A percentile compares a stretch with the other conserved stretches of the same genome.
Evolutionary conservation across 2,113 vertebrate species (phyloP).

Genomic region (Marmota flaviventris): DNA sequence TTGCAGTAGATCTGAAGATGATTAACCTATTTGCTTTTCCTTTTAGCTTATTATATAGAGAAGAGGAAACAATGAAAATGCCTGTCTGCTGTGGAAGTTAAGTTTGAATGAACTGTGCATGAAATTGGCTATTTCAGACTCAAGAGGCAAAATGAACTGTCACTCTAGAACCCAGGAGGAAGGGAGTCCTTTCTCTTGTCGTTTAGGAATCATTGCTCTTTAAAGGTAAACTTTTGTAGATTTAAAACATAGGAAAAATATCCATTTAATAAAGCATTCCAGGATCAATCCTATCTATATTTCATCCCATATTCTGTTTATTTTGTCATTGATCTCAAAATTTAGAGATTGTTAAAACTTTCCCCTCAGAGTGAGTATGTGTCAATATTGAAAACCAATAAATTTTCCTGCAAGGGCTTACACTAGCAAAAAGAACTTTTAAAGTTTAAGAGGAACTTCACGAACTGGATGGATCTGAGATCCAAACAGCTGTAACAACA

Average conservation of each 20-base stretch:
- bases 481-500: constrained; percentile 15
- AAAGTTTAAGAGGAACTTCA: neutral
- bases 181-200: neutral
- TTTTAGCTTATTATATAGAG: neutral
- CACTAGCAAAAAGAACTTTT: constrained; percentile 25
- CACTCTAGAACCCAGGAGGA: neutral
- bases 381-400: constrained; percentile 22
- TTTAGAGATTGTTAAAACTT: neutral
- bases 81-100: neutral
- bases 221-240: neutral
- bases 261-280: neutral
- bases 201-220: neutral
- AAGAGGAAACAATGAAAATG: neutral
- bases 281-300: neutral
- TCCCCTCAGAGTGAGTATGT: neutral
- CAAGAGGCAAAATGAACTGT: neutral
- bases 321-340: constrained; percentile 35
- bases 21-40: neutral
- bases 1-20: neutral
- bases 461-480: neutral
- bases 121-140: neutral
- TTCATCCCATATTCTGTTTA: neutral
- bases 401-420: neutral
- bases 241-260: constrained; percentile 31
- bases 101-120: neutral